Percentiles rank a stretch among this genome's conserved stretches.
Conservation (phyloP, 2,113 vertebrate genomes). For the Apodemus speciosus region DNA sequence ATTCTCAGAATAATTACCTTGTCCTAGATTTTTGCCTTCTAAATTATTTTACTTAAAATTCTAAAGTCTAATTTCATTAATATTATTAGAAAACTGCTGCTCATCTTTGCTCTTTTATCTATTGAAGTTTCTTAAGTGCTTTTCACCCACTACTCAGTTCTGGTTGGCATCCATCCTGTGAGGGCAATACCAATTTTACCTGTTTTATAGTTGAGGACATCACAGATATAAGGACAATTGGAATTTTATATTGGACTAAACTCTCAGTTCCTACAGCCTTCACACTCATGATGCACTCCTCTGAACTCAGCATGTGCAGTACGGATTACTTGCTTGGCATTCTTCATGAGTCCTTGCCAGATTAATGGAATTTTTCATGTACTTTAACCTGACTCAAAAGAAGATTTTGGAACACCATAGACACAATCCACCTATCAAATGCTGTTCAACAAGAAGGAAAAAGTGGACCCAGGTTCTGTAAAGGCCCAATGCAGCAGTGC, state of each 20-base stretch:
- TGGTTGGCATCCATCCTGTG: neutral
- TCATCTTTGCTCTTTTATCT: neutral
- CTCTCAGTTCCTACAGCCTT: neutral
- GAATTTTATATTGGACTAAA: neutral
- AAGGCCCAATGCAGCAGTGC: too few relatives aligned
- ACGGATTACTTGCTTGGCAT: neutral
- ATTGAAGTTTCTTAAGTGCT: neutral
- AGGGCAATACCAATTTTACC: neutral
- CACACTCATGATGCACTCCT: too few relatives aligned
- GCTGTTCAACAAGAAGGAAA: too few relatives aligned
- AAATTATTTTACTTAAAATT: constrained; percentile 32
- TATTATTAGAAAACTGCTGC: neutral
- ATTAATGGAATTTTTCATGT: neutral
- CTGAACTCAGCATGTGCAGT: neutral
- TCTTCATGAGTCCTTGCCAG: neutral
- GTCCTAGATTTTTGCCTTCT: neutral
- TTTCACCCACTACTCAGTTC: neutral
- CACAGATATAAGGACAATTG: neutral
- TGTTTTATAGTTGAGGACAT: neutral
- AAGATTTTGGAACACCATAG: too few relatives aligned
- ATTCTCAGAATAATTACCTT: constrained; percentile 6
- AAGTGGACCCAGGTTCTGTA: too few relatives aligned
- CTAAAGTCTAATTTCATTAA: neutral
- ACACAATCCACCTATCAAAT: too few relatives aligned
- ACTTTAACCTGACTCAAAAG: neutral